Evolutionary conservation across 2,888 invertebrate genomes (phyloP).

Genomic region (Cabera pusaria): DNA sequence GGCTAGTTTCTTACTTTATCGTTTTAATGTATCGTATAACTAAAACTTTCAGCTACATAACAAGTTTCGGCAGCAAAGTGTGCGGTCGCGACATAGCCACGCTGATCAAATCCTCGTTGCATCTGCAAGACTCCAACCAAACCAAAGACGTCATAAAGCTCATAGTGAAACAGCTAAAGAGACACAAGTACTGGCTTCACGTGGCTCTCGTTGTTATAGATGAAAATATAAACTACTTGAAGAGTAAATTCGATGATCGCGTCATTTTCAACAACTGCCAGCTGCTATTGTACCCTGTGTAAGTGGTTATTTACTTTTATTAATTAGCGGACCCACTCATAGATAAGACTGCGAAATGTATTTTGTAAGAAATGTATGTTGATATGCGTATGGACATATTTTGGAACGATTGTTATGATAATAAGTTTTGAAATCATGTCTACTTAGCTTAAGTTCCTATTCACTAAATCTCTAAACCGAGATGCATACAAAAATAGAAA

Average conservation of each 20-base stretch:
- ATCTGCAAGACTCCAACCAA: constrained; percentile 14
- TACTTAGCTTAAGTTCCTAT: no score
- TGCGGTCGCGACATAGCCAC: constrained; percentile 65
- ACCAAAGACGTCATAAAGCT: constrained; percentile 34
- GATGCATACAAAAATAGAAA: no score
- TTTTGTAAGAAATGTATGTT: no score
- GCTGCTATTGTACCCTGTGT: constrained; percentile 88
- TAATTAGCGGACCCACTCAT: no score
- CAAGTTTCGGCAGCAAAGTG: constrained; percentile 79
- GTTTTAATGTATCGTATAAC: no score
- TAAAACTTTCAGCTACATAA: constrained; percentile 76
- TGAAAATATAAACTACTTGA: constrained; percentile 83
- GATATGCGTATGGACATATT: no score
- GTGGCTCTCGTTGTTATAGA: constrained; percentile 84
- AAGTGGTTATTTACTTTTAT: no score
- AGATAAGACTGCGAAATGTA: no score
- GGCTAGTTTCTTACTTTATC: no score
- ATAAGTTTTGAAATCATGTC: no score
- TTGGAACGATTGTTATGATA: no score
- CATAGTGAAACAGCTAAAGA: constrained; percentile 52
- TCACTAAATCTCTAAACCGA: no score
- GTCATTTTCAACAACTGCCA: constrained; percentile 85
- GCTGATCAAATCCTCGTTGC: constrained; percentile 56
- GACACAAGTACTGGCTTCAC: constrained; percentile 86
- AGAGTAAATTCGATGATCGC: constrained; percentile 70